Evolutionary conservation across 2,888 invertebrate species (phyloP).

Genomic region (Boloria euphrosyne): DNA sequence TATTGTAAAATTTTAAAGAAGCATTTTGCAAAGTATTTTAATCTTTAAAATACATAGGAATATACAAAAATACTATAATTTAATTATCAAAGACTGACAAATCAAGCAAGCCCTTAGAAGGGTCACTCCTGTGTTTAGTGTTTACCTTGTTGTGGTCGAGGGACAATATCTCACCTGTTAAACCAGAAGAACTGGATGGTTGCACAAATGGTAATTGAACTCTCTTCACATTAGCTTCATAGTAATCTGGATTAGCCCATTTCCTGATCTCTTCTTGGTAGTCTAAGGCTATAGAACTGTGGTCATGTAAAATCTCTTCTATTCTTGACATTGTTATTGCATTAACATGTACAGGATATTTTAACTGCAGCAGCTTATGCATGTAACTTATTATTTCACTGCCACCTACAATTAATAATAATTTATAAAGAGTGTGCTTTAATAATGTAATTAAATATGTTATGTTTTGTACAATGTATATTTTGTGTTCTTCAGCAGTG

Average conservation of each 20-base stretch:
- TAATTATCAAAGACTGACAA: too few species aligned
- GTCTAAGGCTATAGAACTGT: conserved; percentile 89
- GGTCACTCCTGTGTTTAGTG: too few species aligned
- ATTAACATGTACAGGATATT: conserved; percentile 95
- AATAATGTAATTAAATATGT: too few species aligned
- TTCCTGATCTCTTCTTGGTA: conserved; percentile 89
- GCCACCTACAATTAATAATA: conserved; percentile 78
- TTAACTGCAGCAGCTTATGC: conserved; percentile 93
- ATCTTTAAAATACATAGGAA: too few species aligned
- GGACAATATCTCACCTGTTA: conserved; percentile 73
- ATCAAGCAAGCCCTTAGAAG: too few species aligned
- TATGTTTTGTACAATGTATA: too few species aligned
- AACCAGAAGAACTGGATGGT: conserved; percentile 82
- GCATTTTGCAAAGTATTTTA: too few species aligned
- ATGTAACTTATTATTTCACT: conserved; percentile 92
- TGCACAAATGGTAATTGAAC: conserved; percentile 93
- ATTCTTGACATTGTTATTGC: conserved; percentile 93
- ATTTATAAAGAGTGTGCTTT: not conserved
- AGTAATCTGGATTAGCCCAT: conserved; percentile 92
- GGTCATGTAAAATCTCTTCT: conserved; percentile 92
- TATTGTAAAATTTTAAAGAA: too few species aligned
- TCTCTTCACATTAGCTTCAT: conserved; percentile 90
- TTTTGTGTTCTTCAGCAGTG: too few species aligned
- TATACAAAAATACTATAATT: too few species aligned
- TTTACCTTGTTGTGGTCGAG: not conserved